phyloP scores from a whole-genome alignment of 35 echinoderm and acorn worm genomes.

The Apostichopus californicus region DNA sequence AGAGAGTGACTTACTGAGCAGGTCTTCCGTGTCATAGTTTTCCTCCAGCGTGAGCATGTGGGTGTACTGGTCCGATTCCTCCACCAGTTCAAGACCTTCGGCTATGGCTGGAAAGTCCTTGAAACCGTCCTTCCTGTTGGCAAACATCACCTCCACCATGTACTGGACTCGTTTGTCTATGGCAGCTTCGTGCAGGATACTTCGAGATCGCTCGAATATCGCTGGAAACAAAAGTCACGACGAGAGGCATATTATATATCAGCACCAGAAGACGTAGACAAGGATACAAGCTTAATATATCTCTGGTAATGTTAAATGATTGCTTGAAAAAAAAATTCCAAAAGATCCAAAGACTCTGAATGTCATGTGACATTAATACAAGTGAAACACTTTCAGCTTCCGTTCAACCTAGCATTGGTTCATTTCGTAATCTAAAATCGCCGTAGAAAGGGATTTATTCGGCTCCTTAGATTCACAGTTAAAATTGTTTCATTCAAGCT shows the following conservation, averaged over 20 bases:
- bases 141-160: constrained; percentile 98
- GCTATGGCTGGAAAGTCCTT: constrained; percentile 86
- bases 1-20: constrained; percentile 74
- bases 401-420: no score
- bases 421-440: no score
- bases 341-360: no score
- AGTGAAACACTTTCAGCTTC: no score
- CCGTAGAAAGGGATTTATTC: no score
- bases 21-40: constrained; percentile 78
- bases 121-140: constrained; percentile 95
- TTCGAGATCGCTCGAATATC: constrained; percentile 87
- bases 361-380: no score
- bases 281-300: no score
- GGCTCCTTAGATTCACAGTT: no score
- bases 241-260: neutral
- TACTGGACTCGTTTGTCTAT: constrained; percentile 98
- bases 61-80: constrained; percentile 93
- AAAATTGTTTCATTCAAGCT: no score
- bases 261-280: no score
- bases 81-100: constrained; percentile 86
- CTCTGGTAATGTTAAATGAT: no score
- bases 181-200: constrained; percentile 92
- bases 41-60: constrained; percentile 95
- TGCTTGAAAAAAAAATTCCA: no score
- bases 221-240: constrained; percentile 17